These are phyloP conservation scores for Semotilus atromaculatus DNA, from an alignment of 2,797 vertebrate species.

Conservation along the genomic window DNA sequence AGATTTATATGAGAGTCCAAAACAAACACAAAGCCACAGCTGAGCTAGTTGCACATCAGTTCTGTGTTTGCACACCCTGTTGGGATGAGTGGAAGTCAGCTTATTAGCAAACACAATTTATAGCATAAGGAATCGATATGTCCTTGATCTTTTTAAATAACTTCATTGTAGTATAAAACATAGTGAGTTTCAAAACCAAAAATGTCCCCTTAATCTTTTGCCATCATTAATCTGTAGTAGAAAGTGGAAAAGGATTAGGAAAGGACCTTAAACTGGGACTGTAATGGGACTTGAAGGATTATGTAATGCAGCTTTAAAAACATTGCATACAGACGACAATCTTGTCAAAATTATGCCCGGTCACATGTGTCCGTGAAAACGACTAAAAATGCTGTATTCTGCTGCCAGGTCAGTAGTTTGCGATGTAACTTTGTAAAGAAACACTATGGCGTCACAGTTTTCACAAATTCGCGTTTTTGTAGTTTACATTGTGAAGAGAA, in stretches of 20 bases:
- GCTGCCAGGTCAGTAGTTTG: no score
- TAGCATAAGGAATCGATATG: neutral
- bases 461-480: no score
- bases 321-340: no score
- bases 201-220: neutral
- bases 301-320: neutral
- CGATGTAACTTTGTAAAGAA: no score
- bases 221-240: no score
- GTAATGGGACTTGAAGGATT: neutral
- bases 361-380: neutral
- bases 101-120: slow-evolving; percentile 5
- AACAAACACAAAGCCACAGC: slow-evolving; percentile 47
- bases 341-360: no score
- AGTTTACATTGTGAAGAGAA: no score
- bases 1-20: slow-evolving; percentile 34
- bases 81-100: neutral
- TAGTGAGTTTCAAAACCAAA: neutral
- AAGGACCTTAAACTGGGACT: neutral
- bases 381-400: no score
- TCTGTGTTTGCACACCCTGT: neutral
- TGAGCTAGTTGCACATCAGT: neutral
- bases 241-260: neutral
- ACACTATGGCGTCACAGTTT: no score
- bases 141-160: neutral
- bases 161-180: neutral